Percentiles rank a stretch among this genome's conserved stretches.
These are phyloP conservation scores for Pimephales promelas DNA, from an alignment of 2,113 vertebrate species.

Conservation along the genomic window DNA sequence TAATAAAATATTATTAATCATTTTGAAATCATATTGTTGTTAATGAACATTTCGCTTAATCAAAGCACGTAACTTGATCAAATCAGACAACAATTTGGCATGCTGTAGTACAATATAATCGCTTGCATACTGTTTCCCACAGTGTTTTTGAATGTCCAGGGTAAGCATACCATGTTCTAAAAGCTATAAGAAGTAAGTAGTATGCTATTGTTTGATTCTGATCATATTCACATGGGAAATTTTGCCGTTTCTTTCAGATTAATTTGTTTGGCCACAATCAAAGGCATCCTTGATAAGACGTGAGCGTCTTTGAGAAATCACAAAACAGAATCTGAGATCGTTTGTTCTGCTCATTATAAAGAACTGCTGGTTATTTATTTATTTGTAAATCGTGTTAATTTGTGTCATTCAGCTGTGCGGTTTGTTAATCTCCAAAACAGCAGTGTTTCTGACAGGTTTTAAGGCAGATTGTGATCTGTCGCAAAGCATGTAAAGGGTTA, in stretches of 20 bases:
- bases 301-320: neutral
- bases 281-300: neutral
- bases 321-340: neutral
- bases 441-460: neutral
- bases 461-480: neutral
- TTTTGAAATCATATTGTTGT: neutral
- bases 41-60: neutral
- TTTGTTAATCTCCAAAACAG: neutral
- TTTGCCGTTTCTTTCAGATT: neutral
- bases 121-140: neutral
- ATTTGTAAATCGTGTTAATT: neutral
- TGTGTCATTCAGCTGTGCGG: conserved; percentile 28
- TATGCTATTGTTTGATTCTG: neutral
- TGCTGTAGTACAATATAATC: neutral
- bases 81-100: neutral
- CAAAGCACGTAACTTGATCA: neutral
- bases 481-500: neutral
- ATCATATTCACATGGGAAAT: neutral
- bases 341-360: conserved; percentile 14
- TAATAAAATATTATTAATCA: neutral
- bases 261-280: neutral
- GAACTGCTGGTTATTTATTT: neutral
- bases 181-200: neutral
- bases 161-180: neutral
- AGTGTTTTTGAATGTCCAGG: neutral